Conservation (phyloP, 2,888 invertebrate genomes). For the Acronicta aceris region DNA sequence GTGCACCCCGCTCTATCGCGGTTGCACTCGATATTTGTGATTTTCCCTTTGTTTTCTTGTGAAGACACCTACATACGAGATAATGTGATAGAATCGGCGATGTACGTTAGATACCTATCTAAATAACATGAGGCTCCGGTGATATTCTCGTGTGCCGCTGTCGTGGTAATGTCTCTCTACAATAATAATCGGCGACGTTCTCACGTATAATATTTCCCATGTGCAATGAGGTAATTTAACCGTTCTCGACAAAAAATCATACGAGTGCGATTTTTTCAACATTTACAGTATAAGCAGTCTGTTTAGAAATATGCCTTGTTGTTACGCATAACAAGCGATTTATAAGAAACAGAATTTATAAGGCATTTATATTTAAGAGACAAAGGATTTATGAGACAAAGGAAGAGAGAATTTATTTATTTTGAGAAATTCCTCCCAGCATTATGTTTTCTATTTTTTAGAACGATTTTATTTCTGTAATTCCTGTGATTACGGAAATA, state of each 20-base stretch:
- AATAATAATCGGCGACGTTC: conserved; percentile 72
- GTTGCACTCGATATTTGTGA: conserved; percentile 58
- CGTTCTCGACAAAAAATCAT: conserved; percentile 57
- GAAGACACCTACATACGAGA: conserved; percentile 64
- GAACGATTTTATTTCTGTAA: conserved; percentile 46
- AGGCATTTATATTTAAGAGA: no score
- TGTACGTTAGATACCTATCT: conserved; percentile 48
- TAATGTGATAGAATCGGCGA: conserved; percentile 41
- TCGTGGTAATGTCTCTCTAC: conserved; percentile 68
- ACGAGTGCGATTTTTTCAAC: conserved; percentile 38
- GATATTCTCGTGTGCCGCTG: conserved; percentile 60
- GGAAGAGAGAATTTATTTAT: conserved; percentile 57
- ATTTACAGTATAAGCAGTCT: conserved; percentile 44
- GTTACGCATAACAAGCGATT: conserved; percentile 61
- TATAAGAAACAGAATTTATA: conserved; percentile 57
- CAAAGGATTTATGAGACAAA: conserved; percentile 62
- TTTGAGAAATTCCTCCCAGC: conserved; percentile 44
- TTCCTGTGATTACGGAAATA: conserved; percentile 53
- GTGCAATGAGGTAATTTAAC: conserved; percentile 66
- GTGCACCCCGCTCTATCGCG: conserved; percentile 42
- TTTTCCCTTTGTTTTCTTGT: conserved; percentile 73
- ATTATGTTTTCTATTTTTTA: conserved; percentile 48
- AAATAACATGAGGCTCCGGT: conserved; percentile 43
- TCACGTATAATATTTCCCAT: conserved; percentile 74
- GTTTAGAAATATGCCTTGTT: conserved; percentile 54